Percentiles rank a stretch among this genome's conserved stretches.
phyloP scores from a whole-genome alignment of 2,888 invertebrate species.

The Formica aserva region DNA sequence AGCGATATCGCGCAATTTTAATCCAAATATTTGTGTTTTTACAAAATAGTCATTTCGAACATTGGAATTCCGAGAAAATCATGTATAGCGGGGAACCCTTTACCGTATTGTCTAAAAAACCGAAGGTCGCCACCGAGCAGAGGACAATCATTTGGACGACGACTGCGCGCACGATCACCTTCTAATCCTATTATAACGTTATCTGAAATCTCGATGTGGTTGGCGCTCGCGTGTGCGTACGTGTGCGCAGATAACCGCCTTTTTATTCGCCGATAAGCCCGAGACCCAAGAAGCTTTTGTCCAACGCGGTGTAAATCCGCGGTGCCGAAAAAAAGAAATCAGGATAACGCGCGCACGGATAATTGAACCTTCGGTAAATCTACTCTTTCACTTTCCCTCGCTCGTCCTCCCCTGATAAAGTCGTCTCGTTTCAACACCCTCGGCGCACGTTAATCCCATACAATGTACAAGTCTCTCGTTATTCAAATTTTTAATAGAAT shows the following conservation, averaged over 20 bases:
- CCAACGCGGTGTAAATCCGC: conserved; percentile 48
- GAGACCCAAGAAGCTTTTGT: conserved; percentile 44
- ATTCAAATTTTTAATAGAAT: conserved; percentile 49
- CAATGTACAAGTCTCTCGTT: conserved; percentile 16
- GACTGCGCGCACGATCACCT: conserved; percentile 47
- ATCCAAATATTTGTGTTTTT: background rate
- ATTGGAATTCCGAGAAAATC: background rate
- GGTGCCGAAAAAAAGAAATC: conserved; percentile 34
- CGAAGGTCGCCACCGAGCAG: conserved; percentile 38
- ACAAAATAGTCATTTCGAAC: background rate
- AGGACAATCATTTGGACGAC: conserved; percentile 53
- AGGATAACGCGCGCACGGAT: conserved; percentile 51
- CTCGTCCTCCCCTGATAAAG: conserved; percentile 23
- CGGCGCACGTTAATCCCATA: conserved; percentile 18
- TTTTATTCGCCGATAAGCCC: conserved; percentile 49
- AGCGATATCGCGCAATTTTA: background rate
- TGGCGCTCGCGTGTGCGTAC: conserved; percentile 15
- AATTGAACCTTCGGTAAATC: conserved; percentile 56
- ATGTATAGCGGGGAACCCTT: conserved; percentile 6
- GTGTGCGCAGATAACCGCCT: conserved; percentile 45
- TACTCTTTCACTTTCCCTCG: conserved; percentile 48
- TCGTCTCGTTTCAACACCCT: conserved; percentile 24
- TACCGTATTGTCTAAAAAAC: conserved; percentile 18
- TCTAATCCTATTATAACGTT: conserved; percentile 72
- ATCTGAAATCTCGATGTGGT: conserved; percentile 49